These are phyloP conservation scores for Alosa sapidissima DNA, from an alignment of 2,797 vertebrate genomes.

Conservation along the genomic window DNA sequence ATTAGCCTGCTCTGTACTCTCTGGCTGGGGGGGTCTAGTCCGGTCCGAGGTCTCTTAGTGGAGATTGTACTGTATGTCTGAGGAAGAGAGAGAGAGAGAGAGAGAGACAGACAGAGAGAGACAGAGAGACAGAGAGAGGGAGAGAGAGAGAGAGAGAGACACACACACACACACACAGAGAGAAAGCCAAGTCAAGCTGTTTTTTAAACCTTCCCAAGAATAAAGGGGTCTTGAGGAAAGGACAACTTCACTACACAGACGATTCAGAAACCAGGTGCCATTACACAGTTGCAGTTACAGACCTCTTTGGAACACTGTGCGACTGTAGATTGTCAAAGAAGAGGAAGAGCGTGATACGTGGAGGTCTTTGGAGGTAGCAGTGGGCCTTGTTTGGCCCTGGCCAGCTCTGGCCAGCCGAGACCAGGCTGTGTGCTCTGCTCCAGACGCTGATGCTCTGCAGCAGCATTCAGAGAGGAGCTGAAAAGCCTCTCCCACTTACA, in stretches of 20 bases:
- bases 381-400: too few relatives aligned
- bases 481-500: not conserved
- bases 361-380: not conserved
- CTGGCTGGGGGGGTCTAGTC: not conserved
- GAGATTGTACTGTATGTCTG: not conserved
- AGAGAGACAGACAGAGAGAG: not conserved
- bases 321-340: not conserved
- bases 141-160: not conserved
- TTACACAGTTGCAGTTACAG: not conserved
- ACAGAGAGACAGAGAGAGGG: not conserved
- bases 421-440: too few relatives aligned
- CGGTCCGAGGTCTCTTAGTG: not conserved
- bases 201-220: not conserved
- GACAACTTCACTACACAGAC: not conserved
- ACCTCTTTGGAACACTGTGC: not conserved
- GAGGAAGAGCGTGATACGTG: not conserved
- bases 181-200: not conserved
- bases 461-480: not conserved
- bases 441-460: not conserved
- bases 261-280: not conserved
- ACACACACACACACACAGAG: not conserved
- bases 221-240: not conserved
- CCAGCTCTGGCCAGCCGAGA: too few relatives aligned
- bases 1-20: conserved; percentile 31
- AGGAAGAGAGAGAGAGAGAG: not conserved